phyloP scores from a whole-genome alignment of 2,888 invertebrate species.

The Acanthoscelides obtectus region DNA sequence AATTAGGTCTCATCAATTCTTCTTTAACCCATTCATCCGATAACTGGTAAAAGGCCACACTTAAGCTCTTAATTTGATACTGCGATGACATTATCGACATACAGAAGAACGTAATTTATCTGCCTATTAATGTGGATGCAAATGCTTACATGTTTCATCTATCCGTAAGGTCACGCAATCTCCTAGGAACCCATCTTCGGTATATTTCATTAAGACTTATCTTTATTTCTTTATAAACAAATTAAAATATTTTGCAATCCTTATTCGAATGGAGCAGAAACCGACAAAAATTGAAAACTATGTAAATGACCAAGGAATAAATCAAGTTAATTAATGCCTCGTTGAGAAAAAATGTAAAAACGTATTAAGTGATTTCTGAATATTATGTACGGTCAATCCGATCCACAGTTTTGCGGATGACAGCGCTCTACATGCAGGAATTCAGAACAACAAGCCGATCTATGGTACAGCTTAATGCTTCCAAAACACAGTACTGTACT shows the following conservation, averaged over 20 bases:
- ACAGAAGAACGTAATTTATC: neutral
- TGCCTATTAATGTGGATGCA: neutral
- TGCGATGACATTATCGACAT: neutral
- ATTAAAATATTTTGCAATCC: neutral
- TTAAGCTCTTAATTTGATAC: neutral
- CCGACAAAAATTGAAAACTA: neutral
- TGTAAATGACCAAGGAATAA: neutral
- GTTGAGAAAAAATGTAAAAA: neutral
- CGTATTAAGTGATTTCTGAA: neutral
- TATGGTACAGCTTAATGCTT: neutral
- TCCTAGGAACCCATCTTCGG: neutral
- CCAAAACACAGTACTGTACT: too few species aligned
- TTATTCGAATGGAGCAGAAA: neutral
- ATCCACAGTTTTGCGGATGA: neutral
- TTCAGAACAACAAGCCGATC: too few species aligned
- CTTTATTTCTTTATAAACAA: neutral
- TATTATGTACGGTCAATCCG: neutral
- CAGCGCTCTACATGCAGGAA: too few species aligned
- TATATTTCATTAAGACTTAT: neutral
- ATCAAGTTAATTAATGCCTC: neutral
- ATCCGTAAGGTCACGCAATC: neutral
- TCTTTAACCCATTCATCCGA: too few species aligned
- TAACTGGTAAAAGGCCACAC: neutral
- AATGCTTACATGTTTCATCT: neutral
- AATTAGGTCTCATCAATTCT: too few species aligned